Conservation (phyloP, 1,140 invertebrate species). For the Cephus cinctus region DNA sequence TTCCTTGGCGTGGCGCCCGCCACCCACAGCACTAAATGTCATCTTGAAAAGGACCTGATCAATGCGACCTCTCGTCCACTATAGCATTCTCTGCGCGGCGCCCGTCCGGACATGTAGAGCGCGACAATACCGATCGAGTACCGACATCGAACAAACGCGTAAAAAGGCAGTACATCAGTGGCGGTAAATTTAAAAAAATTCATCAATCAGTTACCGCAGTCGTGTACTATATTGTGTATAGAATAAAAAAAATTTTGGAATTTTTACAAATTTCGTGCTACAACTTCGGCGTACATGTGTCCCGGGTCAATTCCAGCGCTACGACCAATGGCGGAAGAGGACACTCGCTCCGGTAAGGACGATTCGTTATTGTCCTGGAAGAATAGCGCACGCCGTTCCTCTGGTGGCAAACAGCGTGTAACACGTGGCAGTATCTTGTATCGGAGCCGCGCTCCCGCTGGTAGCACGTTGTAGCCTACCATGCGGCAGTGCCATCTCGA, state of each 20-base stretch:
- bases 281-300: too few relatives aligned
- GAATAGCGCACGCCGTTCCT: constrained; percentile 44
- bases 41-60: constrained; percentile 15
- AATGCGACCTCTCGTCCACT: too few relatives aligned
- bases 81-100: neutral
- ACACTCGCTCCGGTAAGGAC: constrained; percentile 16
- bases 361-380: constrained; percentile 13
- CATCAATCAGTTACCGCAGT: too few relatives aligned
- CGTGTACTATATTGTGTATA: too few relatives aligned
- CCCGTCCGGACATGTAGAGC: too few relatives aligned
- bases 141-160: neutral
- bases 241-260: too few relatives aligned
- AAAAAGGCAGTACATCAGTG: too few relatives aligned
- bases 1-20: constrained; percentile 13
- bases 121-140: neutral
- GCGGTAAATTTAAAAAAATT: too few relatives aligned
- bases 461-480: constrained; percentile 33
- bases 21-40: constrained; percentile 16
- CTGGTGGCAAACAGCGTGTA: constrained; percentile 56
- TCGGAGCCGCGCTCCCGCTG: constrained; percentile 49
- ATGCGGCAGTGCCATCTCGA: neutral
- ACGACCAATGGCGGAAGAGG: too few relatives aligned
- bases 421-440: constrained; percentile 58
- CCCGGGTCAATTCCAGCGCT: too few relatives aligned
- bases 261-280: too few relatives aligned